Evolutionary conservation across 2,113 vertebrate genomes (phyloP).

Genomic region (Apodemus sylvaticus): DNA sequence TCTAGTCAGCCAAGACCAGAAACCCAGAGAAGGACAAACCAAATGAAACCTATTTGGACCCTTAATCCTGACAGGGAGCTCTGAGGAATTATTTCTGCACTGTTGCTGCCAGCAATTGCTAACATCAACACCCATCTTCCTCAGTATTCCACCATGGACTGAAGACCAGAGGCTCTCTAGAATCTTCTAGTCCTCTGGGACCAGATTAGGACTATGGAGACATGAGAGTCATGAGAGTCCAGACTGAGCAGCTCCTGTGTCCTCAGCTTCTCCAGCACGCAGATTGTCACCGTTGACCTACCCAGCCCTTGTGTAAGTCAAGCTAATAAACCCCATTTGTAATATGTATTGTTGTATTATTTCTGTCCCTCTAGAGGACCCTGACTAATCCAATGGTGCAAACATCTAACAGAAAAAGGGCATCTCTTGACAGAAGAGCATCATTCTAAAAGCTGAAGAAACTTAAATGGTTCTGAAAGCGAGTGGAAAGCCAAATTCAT

Average conservation of each 20-base stretch:
- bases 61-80: not conserved
- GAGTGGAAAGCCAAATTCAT: slow-evolving; percentile 15
- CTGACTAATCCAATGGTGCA: not conserved
- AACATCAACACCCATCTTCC: not conserved
- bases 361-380: not conserved
- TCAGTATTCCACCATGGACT: not conserved
- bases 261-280: not conserved
- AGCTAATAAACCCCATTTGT: not conserved
- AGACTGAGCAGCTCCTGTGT: not conserved
- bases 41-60: not conserved
- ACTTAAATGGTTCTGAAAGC: not conserved
- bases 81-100: not conserved
- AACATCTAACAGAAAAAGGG: not conserved
- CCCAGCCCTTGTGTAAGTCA: not conserved
- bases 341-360: not conserved
- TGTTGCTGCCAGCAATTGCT: not conserved
- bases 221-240: not conserved
- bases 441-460: not conserved
- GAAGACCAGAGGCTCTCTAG: not conserved
- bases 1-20: not conserved
- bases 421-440: not conserved
- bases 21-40: not conserved
- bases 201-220: not conserved
- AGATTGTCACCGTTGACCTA: not conserved
- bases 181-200: not conserved